phyloP scores from a whole-genome alignment of 2,888 invertebrate species.

The Gymnocheta viridis region DNA sequence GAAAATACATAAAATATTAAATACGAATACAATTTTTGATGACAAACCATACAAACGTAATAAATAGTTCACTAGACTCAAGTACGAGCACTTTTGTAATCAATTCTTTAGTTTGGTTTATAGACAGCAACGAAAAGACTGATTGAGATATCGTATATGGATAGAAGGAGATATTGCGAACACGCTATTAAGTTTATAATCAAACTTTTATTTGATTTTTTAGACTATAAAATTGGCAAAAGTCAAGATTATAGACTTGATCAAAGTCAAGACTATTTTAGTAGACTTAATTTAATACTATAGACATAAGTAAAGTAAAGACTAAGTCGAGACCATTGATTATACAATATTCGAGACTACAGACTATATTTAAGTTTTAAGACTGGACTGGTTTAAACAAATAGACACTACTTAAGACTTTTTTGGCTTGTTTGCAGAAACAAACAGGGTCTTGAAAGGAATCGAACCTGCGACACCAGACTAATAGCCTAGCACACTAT shows the following conservation, averaged over 20 bases:
- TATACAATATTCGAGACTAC: too few relatives aligned
- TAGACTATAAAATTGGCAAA: not conserved
- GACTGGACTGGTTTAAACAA: too few relatives aligned
- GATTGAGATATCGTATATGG: not conserved
- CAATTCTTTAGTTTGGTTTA: constrained; percentile 40
- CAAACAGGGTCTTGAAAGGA: too few relatives aligned
- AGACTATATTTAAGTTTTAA: too few relatives aligned
- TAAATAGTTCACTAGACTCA: constrained; percentile 45
- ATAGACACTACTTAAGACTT: too few relatives aligned
- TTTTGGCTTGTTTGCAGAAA: too few relatives aligned
- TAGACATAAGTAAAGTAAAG: too few relatives aligned
- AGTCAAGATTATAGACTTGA: not conserved
- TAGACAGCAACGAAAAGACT: not conserved
- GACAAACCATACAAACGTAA: constrained; percentile 44
- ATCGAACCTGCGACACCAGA: too few relatives aligned
- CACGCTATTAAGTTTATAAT: constrained; percentile 3
- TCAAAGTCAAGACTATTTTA: too few relatives aligned
- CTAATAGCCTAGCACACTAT: too few relatives aligned
- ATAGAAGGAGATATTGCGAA: not conserved
- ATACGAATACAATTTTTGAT: constrained; percentile 38
- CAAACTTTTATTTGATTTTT: not conserved
- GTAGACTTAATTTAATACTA: too few relatives aligned
- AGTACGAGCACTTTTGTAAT: constrained; percentile 47
- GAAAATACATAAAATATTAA: constrained; percentile 41
- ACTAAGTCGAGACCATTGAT: too few relatives aligned